phyloP scores from a whole-genome alignment of 2,113 vertebrate species.

The Arvicanthis niloticus region DNA sequence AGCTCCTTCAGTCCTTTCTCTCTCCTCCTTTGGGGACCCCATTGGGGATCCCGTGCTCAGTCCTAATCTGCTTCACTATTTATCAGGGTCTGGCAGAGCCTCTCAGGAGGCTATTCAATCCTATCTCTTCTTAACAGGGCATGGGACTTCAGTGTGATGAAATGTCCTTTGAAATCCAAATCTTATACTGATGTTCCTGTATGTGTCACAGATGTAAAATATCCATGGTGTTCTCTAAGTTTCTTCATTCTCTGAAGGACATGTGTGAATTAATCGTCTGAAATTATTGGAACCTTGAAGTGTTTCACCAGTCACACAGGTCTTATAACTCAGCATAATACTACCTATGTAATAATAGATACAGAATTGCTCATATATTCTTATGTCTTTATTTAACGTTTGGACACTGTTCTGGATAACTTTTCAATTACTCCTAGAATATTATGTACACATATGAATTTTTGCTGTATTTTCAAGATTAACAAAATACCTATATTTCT shows the following conservation, averaged over 20 bases:
- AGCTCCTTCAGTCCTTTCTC: no score
- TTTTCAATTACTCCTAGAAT: background rate
- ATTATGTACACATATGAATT: background rate
- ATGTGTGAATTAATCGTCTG: background rate
- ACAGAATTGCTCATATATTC: background rate
- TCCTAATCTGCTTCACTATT: no score
- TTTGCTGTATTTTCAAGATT: background rate
- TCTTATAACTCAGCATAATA: background rate
- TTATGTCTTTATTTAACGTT: background rate
- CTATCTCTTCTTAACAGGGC: background rate
- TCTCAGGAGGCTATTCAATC: no score
- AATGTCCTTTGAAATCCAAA: background rate
- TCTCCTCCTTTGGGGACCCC: no score
- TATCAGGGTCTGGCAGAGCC: no score
- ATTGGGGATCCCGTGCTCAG: no score
- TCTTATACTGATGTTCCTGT: background rate
- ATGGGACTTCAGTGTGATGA: no score
- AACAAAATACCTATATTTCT: background rate
- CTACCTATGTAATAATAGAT: background rate
- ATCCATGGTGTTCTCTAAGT: no score
- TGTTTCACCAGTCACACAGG: background rate
- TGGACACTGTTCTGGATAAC: background rate
- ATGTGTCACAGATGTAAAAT: background rate
- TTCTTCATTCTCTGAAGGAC: background rate
- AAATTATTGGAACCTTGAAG: background rate